Percentiles rank a stretch among this genome's conserved stretches.
Evolutionary conservation across 2,888 invertebrate genomes (phyloP).

Genomic region (Apotomis turbidana): DNA sequence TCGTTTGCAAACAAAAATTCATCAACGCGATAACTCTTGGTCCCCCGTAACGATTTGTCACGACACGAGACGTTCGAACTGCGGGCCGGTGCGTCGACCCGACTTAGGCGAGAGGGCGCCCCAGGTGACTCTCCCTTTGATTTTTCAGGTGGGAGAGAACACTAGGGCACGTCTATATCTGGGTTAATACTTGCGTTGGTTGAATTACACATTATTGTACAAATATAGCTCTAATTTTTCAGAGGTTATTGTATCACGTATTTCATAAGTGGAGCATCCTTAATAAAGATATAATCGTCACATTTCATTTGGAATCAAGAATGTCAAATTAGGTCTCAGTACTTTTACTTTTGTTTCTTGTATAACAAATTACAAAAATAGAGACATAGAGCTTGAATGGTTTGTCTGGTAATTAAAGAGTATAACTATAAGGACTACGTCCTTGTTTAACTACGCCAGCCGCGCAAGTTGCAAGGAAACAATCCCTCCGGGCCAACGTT

Average conservation of each 20-base stretch:
- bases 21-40: conserved; percentile 20
- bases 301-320: no score
- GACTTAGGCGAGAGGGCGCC: conserved; percentile 32
- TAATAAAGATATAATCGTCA: no score
- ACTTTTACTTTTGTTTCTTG: no score
- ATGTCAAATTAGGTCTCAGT: no score
- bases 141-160: conserved; percentile 29
- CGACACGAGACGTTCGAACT: conserved; percentile 21
- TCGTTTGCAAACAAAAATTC: conserved; percentile 30
- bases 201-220: no score
- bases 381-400: background rate
- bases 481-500: background rate
- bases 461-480: conserved; percentile 5
- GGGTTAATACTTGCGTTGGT: conserved; percentile 12
- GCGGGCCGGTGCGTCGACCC: conserved; percentile 34
- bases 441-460: conserved; percentile 5
- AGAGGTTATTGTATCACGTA: background rate
- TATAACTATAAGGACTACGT: background rate
- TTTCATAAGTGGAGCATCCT: no score
- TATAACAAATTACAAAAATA: background rate
- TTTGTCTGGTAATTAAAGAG: conserved; percentile 3
- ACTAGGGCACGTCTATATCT: conserved; percentile 16
- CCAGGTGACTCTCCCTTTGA: conserved; percentile 37
- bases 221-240: no score
- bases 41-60: conserved; percentile 34